Base-by-base conservation (phyloP, 23 tunicate genomes). In the Clavelina lepadiformis region DNA sequence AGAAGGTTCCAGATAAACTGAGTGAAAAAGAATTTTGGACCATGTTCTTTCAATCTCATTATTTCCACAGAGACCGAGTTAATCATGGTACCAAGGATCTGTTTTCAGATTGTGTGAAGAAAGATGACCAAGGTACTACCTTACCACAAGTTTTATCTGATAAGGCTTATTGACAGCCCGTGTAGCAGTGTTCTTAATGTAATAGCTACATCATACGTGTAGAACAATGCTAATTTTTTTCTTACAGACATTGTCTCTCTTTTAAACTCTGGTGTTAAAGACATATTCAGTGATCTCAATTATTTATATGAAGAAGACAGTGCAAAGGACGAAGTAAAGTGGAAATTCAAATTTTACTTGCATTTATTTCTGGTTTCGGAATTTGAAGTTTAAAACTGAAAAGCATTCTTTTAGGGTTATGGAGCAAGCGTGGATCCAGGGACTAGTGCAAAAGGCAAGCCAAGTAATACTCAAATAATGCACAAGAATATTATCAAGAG, bases 11-110 rank as follows among this genome's bases (percentile, higher is more conserved):
- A 6, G 93, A 74, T 38, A 85, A 85, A 78, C 45, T 93, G 83
- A 31, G 80, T 1, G 98, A 93, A 37, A 85, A 93, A 74, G 98
- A 93, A 8, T 93, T 93, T 67, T 93, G 98, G 98, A 79, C 81
- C 1, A 75, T 72, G 82, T 93, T 93, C 68, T 93, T 93, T 62
- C 94, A 93, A 62, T 93, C 98, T 23, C 98, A 93, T 46, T 93
- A 93, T 35, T 93, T 85, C 69, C 94, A 93, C 49, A 60, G 94
- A 29, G 98, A 93, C 46, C 67, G 97, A 56, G 58, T 81, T 1
- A 73, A 73, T 34, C 97, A 81, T 0, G 64, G 77, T 13, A 81
- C 83, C 65, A 75, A 81, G 63, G 97, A 89, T 63, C 58, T 89
- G 22, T 89, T 89, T 58, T 47, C 83, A 33, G 97, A 89, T 63